These are phyloP conservation scores for Acanthopagrus latus DNA, from an alignment of 2,797 vertebrate genomes.

Conservation along the genomic window DNA sequence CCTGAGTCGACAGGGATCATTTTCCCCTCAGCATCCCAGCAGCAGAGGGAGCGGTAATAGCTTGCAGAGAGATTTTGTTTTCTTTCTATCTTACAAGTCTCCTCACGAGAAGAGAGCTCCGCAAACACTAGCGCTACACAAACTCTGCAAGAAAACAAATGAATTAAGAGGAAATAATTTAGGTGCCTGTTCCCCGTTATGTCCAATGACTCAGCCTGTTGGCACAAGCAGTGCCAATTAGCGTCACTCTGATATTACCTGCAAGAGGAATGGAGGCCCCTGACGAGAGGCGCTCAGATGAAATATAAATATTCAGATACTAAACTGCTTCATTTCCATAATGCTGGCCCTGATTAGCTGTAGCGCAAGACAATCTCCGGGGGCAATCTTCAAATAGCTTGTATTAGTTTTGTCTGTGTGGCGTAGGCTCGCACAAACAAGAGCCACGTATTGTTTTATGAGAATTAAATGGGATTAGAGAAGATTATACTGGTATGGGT, in stretches of 20 bases:
- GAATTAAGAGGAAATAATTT: constrained; percentile 25
- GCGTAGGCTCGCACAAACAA: constrained; percentile 31
- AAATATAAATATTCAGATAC: constrained; percentile 47
- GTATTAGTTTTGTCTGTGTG: constrained; percentile 42
- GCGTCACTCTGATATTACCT: constrained; percentile 45
- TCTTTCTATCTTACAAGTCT: constrained; percentile 9
- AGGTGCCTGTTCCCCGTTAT: not conserved
- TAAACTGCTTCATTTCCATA: constrained; percentile 61
- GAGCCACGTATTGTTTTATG: constrained; percentile 37
- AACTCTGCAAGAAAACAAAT: constrained; percentile 26
- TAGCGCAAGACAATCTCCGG: constrained; percentile 10
- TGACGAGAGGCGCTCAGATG: constrained; percentile 22
- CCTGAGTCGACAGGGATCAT: not conserved
- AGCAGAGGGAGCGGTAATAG: not conserved
- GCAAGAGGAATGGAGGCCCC: constrained; percentile 26
- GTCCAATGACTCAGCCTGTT: constrained; percentile 19
- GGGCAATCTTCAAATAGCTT: constrained; percentile 32
- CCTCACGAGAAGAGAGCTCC: constrained; percentile 11
- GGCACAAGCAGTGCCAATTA: constrained; percentile 53
- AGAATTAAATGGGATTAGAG: constrained; percentile 59
- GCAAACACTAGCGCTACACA: not conserved
- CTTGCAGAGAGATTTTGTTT: constrained; percentile 15
- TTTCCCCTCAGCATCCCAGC: constrained; percentile 11
- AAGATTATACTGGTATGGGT: constrained; percentile 49
- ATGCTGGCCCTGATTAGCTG: constrained; percentile 56